Base-by-base conservation (phyloP, 2,113 vertebrate genomes). In the Chauna torquata region DNA sequence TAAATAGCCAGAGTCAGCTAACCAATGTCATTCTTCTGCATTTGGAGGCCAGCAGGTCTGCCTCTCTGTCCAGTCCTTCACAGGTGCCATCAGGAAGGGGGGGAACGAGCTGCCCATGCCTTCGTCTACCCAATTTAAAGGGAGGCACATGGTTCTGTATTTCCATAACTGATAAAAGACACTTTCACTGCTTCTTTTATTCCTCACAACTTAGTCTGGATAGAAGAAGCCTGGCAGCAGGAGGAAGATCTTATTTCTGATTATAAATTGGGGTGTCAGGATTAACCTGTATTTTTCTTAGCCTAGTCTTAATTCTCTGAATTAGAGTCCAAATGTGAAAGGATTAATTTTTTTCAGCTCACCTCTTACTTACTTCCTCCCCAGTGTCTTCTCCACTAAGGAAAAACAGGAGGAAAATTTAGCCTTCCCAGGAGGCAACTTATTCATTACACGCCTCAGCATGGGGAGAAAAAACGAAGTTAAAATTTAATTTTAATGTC, bases 401-500 rank as follows among this genome's bases (percentile, higher is more conserved):
- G n/a, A 81, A 92, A 93, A 88, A 44, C 50, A 92, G 42, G 82
- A 89, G 38, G 52, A 32, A 94, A 86, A 86, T 84, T 75, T 90
- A 92, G 20, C 47, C n/a, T 74, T 93, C 86, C 77, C 80, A 65
- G 49, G 66, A 76, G 86, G 34, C 20, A 47, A 71, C 7, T 79
- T 79, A 59, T 36, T 85, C 44, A 79, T 94, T 92, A 54, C 52
- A 86, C 0, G 0, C 34, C 82, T 81, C 87, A 40, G 89, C 70
- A 74, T 16, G 36, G n/a, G 40, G 44, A 71, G 20, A 19, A 64
- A 74, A 92, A 82, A 38, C 52, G 52, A 91, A 89, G 65, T 84
- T 79, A 84, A 94, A 92, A 88, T 84, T 96, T 94, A 94, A 96
- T 95, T 96, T 90, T 90, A 64, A 78, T 92, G 86, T 79, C 83